Percentiles rank a stretch among this genome's conserved stretches.
These are phyloP conservation scores for Tragelaphus imberbis DNA, from an alignment of 2,113 vertebrate species.

Conservation along the genomic window DNA sequence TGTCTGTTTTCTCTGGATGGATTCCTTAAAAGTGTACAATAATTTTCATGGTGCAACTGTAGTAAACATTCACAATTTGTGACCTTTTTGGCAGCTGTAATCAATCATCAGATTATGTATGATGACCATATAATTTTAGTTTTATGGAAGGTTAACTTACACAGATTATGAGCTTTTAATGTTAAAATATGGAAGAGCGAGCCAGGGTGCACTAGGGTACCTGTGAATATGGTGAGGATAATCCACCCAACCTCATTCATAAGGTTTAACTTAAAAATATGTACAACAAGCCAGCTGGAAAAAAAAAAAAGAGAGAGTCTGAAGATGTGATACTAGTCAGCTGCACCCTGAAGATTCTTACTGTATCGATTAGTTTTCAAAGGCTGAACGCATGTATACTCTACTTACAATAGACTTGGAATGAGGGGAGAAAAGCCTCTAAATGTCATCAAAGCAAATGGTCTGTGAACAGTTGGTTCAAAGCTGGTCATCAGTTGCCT, in stretches of 20 bases:
- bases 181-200: conserved; percentile 68
- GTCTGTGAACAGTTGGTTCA: conserved; percentile 94
- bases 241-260: conserved; percentile 61
- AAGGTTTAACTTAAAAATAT: conserved; percentile 79
- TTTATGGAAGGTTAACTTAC: conserved; percentile 80
- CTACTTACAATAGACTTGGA: conserved; percentile 74
- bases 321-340: conserved; percentile 76
- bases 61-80: conserved; percentile 73
- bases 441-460: conserved; percentile 95
- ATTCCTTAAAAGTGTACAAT: conserved; percentile 31
- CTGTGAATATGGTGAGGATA: conserved; percentile 52
- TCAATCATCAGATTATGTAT: conserved; percentile 79
- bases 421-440: conserved; percentile 68
- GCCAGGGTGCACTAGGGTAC: conserved; percentile 59
- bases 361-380: conserved; percentile 82
- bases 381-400: conserved; percentile 76
- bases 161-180: conserved; percentile 78
- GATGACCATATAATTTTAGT: conserved; percentile 77
- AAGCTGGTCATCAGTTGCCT: conserved; percentile 92
- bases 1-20: conserved; percentile 58
- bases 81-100: conserved; percentile 70
- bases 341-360: conserved; percentile 80
- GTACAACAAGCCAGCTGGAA: conserved; percentile 68
- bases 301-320: conserved; percentile 65
- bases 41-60: conserved; percentile 65